A percentile compares a stretch with the other conserved stretches of the same genome.
Conservation (phyloP, 2,888 invertebrate genomes). For the Ennomos quercinarius region DNA sequence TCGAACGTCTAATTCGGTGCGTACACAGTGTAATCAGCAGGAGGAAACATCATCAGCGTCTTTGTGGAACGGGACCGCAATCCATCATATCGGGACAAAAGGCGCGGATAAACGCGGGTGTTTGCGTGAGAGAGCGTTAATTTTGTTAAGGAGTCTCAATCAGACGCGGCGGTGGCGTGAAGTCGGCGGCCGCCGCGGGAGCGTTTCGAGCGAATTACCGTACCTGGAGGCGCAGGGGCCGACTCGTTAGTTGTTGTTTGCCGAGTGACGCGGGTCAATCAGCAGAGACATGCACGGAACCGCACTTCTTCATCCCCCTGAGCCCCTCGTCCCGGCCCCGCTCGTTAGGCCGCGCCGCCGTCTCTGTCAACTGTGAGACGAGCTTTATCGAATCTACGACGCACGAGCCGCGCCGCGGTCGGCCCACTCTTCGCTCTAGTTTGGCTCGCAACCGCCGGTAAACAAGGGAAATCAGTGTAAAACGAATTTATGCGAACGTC, state of each 20-base stretch:
- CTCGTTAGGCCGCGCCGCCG: slow-evolving; percentile 81
- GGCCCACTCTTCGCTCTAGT: slow-evolving; percentile 80
- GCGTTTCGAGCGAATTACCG: slow-evolving; percentile 76
- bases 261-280: slow-evolving; percentile 86
- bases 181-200: slow-evolving; percentile 75
- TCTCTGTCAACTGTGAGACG: slow-evolving; percentile 84
- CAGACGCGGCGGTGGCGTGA: slow-evolving; percentile 74
- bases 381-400: slow-evolving; percentile 85
- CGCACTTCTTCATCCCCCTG: slow-evolving; percentile 81
- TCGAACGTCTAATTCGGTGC: slow-evolving; percentile 66
- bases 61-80: slow-evolving; percentile 76
- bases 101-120: slow-evolving; percentile 73
- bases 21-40: slow-evolving; percentile 76
- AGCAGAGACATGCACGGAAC: slow-evolving; percentile 86
- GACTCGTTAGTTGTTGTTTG: slow-evolving; percentile 86
- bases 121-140: slow-evolving; percentile 81
- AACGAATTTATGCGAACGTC: slow-evolving; percentile 75
- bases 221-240: slow-evolving; percentile 81
- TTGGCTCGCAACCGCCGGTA: slow-evolving; percentile 79
- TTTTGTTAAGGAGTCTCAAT: slow-evolving; percentile 84
- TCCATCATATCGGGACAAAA: slow-evolving; percentile 83
- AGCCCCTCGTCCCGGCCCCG: slow-evolving; percentile 57
- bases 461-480: slow-evolving; percentile 82
- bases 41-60: slow-evolving; percentile 74
- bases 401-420: slow-evolving; percentile 81